These are phyloP conservation scores for Escarpia spicata DNA, from an alignment of 2,888 invertebrate genomes.

Conservation along the genomic window DNA sequence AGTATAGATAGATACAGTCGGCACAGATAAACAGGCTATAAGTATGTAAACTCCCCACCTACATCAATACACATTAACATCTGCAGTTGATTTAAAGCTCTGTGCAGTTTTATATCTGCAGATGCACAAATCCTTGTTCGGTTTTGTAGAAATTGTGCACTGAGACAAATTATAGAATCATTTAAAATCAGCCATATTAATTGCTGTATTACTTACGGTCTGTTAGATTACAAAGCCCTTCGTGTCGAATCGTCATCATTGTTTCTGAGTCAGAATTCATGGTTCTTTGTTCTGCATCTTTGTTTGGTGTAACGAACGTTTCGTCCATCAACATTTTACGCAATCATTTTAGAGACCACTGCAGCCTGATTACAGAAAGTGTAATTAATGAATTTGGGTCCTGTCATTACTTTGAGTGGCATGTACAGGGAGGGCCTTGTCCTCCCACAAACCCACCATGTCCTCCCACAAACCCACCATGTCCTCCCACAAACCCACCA, in stretches of 20 bases:
- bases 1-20: not conserved
- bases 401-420: not conserved
- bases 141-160: not conserved
- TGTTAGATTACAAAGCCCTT: not conserved
- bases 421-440: not conserved
- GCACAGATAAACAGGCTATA: not conserved
- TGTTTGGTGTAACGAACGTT: not conserved
- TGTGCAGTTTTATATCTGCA: not conserved
- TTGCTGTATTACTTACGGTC: not conserved
- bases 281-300: not conserved
- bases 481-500: too few relatives aligned
- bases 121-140: not conserved
- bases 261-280: not conserved
- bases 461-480: too few relatives aligned
- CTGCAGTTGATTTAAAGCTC: not conserved
- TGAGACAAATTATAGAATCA: not conserved
- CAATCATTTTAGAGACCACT: not conserved
- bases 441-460: too few relatives aligned
- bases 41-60: not conserved
- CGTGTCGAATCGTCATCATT: not conserved
- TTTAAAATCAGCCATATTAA: not conserved
- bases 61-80: not conserved
- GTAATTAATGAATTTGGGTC: not conserved
- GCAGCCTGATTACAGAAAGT: not conserved
- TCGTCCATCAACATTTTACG: conserved; percentile 10